Percentiles rank a stretch among this genome's conserved stretches.
Evolutionary conservation across 2,888 invertebrate genomes (phyloP).

Genomic region (Deilephila porcellus): DNA sequence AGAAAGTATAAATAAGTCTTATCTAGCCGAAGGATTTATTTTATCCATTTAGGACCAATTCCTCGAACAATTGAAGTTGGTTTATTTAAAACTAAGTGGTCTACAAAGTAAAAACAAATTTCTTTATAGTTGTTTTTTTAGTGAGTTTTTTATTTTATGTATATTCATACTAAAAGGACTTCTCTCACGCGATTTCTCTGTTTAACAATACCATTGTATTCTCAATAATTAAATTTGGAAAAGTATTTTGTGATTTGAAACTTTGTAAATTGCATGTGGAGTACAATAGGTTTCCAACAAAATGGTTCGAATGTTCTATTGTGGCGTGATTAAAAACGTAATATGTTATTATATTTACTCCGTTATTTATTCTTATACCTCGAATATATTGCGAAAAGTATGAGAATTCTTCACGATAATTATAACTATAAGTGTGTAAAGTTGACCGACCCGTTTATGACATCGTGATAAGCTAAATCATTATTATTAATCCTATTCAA

Average conservation of each 20-base stretch:
- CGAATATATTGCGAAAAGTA: no score
- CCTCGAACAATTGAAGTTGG: not conserved
- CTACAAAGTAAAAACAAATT: not conserved
- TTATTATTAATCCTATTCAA: no score
- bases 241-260: not conserved
- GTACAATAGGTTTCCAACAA: not conserved
- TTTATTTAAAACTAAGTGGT: not conserved
- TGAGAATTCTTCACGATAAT: no score
- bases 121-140: not conserved
- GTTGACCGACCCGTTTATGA: no score
- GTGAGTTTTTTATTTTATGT: not conserved
- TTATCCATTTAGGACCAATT: not conserved
- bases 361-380: no score
- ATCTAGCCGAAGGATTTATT: not conserved
- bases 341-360: no score
- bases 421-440: no score
- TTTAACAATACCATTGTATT: not conserved
- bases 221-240: conserved; percentile 4
- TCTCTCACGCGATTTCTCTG: not conserved
- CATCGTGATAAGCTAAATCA: no score
- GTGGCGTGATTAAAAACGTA: not conserved
- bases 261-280: conserved; percentile 1
- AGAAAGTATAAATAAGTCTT: not conserved
- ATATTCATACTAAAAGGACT: not conserved
- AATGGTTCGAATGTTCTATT: not conserved